Evolutionary conservation across 2,113 vertebrate species (phyloP), one percentile per base, ranked within the genome.

Genomic region (Chaetodon trifascialis): DNA sequence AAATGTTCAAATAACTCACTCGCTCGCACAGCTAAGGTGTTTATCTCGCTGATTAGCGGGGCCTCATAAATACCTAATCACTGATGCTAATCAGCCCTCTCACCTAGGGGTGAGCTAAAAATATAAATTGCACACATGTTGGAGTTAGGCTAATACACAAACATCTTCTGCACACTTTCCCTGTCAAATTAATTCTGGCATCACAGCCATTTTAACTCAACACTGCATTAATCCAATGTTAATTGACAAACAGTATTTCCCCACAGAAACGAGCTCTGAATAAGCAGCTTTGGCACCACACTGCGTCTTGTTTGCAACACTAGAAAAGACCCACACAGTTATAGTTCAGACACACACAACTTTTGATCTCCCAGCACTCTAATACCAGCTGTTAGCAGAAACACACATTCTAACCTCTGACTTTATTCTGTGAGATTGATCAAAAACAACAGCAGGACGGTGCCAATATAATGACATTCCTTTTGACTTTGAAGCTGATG

Each of bases 1-100:
- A 83, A 62, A 56, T 40, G 19, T 68, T 77, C 11, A 82, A 86
- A 85, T 70, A 65, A 76, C 42, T 77, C 21, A 63, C 47, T 64
- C 52, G 46, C 68, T 82, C 11, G 11, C 83, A 79, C 60, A 80
- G 79, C 55, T 16, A 47, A 63, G 83, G 62, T 80, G 85, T 91
- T 92, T 88, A 89, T 93, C 88, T 88, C 63, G 0, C 82, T 92
- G 89, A 93, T 93, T 88, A 92, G 88, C 86, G 80, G 73, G 79
- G 77, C 84, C 76, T 92, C 90, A 83, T 88, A 91, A 92, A 91
- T 87, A 91, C 79, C 82, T 92, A 87, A 94, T 93, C 92, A 91
- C 85, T 60, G 89, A 90, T 90, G 89, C 86, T 93, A 94, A 94
- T 93, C 90, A 93, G 83, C 74, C 66, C 82, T 87, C 87, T 86